Conservation (phyloP, 2,113 vertebrate species). For the Pterocles gutturalis region DNA sequence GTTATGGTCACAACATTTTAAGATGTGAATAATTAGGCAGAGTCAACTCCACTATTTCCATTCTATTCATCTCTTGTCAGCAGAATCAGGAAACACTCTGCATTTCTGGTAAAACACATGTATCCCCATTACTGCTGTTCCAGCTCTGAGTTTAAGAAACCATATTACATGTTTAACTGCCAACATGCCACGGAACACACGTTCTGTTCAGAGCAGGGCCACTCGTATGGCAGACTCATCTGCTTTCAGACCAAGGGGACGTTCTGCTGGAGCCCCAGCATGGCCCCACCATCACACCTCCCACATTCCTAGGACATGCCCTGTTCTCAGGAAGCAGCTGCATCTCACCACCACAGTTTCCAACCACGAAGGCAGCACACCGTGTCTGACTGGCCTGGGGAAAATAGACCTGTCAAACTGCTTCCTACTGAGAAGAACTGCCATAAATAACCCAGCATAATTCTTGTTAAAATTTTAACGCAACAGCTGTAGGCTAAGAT, state of each 20-base stretch:
- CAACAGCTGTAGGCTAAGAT: background rate
- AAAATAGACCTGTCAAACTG: background rate
- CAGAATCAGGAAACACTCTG: background rate
- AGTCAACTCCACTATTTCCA: background rate
- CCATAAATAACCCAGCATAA: background rate
- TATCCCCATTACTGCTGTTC: background rate
- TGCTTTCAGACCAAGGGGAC: background rate
- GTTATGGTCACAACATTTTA: background rate
- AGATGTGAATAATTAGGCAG: background rate
- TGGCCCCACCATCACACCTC: background rate
- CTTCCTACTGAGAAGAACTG: background rate
- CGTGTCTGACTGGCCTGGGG: background rate
- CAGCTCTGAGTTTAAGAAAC: background rate
- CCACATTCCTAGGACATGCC: background rate
- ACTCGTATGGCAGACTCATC: fast-evolving
- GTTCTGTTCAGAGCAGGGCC: background rate
- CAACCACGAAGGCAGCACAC: background rate
- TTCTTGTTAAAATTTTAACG: background rate
- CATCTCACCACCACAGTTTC: background rate
- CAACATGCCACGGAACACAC: fast-evolving
- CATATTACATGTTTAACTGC: background rate
- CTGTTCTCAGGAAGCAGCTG: background rate
- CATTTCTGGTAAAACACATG: background rate
- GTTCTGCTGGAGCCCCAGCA: background rate
- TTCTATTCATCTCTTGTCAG: background rate